A percentile compares a stretch with the other conserved stretches of the same genome.
Conservation (phyloP, 2,797 vertebrate genomes). For the Acanthurus lineatus region DNA sequence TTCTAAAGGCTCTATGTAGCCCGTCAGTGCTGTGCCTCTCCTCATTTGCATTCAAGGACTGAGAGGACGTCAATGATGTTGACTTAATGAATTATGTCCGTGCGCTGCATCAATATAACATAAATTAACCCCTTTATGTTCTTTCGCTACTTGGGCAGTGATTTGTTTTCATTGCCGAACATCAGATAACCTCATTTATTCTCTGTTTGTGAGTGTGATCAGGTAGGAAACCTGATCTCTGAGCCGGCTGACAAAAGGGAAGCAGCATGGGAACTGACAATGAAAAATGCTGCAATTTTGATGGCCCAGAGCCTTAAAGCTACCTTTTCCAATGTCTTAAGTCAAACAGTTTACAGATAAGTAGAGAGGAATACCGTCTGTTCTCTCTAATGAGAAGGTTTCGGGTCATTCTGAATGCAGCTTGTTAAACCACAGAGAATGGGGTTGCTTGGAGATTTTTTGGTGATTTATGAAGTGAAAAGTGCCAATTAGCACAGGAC, state of each 20-base stretch:
- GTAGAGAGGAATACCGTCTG: conserved; percentile 40
- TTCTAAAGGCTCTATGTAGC: conserved; percentile 43
- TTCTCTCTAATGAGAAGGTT: conserved; percentile 79
- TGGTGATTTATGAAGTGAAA: conserved; percentile 84
- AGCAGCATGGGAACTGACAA: not conserved
- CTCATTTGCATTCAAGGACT: conserved; percentile 57
- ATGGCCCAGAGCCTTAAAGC: conserved; percentile 6
- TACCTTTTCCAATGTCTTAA: conserved; percentile 28
- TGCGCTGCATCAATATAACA: conserved; percentile 10
- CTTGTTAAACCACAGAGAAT: conserved; percentile 67
- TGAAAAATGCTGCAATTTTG: conserved; percentile 19
- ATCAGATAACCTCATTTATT: not conserved
- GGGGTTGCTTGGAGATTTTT: conserved; percentile 55
- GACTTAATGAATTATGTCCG: conserved; percentile 55
- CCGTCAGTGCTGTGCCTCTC: conserved; percentile 18
- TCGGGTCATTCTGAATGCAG: conserved; percentile 72
- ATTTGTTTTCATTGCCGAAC: conserved; percentile 29
- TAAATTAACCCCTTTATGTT: conserved; percentile 30
- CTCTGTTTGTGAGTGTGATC: conserved; percentile 10
- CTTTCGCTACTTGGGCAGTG: not conserved
- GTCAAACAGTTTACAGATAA: conserved; percentile 54
- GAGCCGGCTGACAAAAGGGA: not conserved
- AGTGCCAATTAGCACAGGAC: conserved; percentile 85
- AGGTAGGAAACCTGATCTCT: not conserved
- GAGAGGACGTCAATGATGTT: conserved; percentile 49